Evolutionary conservation across 1,140 invertebrate genomes (phyloP).

Genomic region (Probaryconus sp.): DNA sequence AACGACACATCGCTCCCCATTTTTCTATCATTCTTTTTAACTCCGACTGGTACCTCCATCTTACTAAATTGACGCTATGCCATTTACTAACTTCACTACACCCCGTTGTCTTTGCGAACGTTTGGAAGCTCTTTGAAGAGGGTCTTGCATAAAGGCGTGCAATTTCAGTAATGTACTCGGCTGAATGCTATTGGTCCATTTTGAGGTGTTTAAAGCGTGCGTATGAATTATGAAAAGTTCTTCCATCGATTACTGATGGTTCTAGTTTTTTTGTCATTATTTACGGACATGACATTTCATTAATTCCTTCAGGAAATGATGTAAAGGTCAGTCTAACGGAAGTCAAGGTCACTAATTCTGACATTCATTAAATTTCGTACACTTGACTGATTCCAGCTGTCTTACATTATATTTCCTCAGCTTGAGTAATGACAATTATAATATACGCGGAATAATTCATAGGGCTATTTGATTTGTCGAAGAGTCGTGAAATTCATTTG

Average conservation of each 20-base stretch:
- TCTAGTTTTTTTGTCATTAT: too few species aligned
- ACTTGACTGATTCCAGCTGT: slow-evolving; percentile 35
- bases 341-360: slow-evolving; percentile 35
- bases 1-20: slow-evolving; percentile 40
- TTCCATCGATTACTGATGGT: too few species aligned
- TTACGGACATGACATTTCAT: neutral
- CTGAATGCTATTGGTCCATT: slow-evolving; percentile 64
- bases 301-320: slow-evolving; percentile 27
- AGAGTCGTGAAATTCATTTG: too few species aligned
- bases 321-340: slow-evolving; percentile 34
- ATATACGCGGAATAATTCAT: too few species aligned
- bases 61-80: slow-evolving; percentile 20
- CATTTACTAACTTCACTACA: neutral
- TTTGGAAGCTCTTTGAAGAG: neutral
- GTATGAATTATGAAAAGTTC: neutral
- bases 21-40: slow-evolving; percentile 41
- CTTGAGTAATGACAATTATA: too few species aligned
- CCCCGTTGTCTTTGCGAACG: slow-evolving; percentile 10
- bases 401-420: too few species aligned
- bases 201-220: slow-evolving; percentile 49
- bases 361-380: too few species aligned
- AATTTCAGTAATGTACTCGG: slow-evolving; percentile 78
- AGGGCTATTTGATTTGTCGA: too few species aligned
- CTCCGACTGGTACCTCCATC: slow-evolving; percentile 26
- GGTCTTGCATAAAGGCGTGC: slow-evolving; percentile 57